Base-by-base conservation (phyloP, 2,888 invertebrate species). In the Sympetrum striolatum region DNA sequence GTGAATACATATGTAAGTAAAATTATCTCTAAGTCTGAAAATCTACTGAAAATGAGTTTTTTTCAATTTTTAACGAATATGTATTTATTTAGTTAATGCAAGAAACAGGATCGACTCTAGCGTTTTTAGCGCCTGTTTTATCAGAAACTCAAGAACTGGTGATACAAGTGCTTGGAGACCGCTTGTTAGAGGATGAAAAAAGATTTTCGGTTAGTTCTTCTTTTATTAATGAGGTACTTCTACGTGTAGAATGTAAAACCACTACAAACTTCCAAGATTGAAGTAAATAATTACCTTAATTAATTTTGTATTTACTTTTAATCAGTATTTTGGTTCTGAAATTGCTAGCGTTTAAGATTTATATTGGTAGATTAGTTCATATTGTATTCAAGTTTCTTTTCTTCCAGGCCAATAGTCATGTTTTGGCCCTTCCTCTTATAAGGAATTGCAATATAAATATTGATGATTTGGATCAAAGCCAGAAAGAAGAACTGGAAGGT, bases 1-100 rank as follows among this genome's bases (percentile, higher is more conserved):
- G 94, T 96, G 86, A 96, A 96, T 93, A 93, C 93, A 92, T 96
- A 96, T 92, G 96, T 96, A 94, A 94, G 95, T 94, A 90, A 14
- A 35, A 44, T 44, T n/a, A 22, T 10, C 22, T 58, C 15, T 25
- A 0, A 31, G 25, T 35, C n/a, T 14, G 8, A 44, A 0, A 58
- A 37, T 37, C 22, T 31, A 39, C 31, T 22, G 2, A 4, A 31
- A 25, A 2, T 79, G 1, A 4, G 58, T 25, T 14, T 12, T 90
- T 31, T n/a, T 44, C n/a, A 18, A 64, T 22, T 73, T 2, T 80
- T 39, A 90, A 48, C 37, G 22, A 48, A 22, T 4, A 14, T 79
- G 0, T 25, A 64, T 4, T 31, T 60, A 91, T 93, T 90, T 92
- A 94, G 94, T 92, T 94, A 91, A 93, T 94, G 93, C 91, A 92